phyloP scores from a whole-genome alignment of 23 tunicate species.

The Corella eumyota region DNA sequence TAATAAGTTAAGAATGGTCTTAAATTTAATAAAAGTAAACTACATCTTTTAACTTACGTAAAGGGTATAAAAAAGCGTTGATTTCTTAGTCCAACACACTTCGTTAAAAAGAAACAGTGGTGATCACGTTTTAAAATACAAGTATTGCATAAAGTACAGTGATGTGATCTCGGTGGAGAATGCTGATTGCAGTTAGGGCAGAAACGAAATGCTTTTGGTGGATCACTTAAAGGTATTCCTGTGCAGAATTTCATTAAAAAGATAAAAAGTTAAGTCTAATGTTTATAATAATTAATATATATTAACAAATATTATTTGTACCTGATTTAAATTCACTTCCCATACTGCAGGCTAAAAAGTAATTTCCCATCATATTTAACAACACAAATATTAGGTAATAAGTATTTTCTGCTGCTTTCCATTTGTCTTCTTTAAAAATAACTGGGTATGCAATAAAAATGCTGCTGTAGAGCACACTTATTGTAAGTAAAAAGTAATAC shows the following conservation, averaged over 20 bases:
- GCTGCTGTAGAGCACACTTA: constrained; percentile 34
- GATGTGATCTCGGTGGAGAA: constrained; percentile 88
- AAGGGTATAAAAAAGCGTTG: constrained; percentile 63
- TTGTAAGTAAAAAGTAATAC: constrained; percentile 34
- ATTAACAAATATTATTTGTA: neutral
- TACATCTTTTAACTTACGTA: too few relatives aligned
- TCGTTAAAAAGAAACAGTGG: constrained; percentile 75
- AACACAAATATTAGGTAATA: constrained; percentile 25
- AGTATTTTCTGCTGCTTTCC: too few relatives aligned
- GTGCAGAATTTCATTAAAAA: constrained; percentile 1
- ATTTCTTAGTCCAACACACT: constrained; percentile 65
- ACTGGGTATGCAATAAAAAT: constrained; percentile 55
- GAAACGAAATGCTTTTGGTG: constrained; percentile 58
- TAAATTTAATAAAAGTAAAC: too few relatives aligned
- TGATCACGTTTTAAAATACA: constrained; percentile 80
- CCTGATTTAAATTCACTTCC: constrained; percentile 39
- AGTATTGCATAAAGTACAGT: constrained; percentile 56
- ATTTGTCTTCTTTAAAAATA: constrained; percentile 22
- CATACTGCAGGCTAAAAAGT: constrained; percentile 26
- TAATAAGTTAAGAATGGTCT: too few relatives aligned
- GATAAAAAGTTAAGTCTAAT: constrained; percentile 1
- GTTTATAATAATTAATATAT: too few relatives aligned
- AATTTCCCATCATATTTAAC: constrained; percentile 79
- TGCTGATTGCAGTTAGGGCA: constrained; percentile 65
- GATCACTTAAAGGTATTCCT: constrained; percentile 39